Percentiles rank a stretch among this genome's conserved stretches.
Conservation (phyloP, 2,797 vertebrate genomes). For the Muraenolepis orangiensis region DNA sequence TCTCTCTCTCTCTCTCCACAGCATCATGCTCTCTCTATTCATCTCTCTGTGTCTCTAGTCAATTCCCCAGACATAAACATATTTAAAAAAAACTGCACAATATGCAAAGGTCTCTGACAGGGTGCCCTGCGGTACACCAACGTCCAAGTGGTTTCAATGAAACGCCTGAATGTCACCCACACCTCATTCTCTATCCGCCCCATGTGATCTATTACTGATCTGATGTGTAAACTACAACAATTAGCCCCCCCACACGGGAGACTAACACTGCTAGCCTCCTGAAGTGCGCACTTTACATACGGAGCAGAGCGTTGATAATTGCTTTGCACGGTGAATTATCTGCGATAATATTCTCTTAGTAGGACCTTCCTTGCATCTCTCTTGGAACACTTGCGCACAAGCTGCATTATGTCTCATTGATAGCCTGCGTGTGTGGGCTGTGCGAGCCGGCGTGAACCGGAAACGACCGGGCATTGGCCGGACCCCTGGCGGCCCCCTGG, state of each 20-base stretch:
- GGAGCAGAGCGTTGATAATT: slow-evolving; percentile 70
- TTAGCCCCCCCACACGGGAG: slow-evolving; percentile 61
- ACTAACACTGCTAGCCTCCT: slow-evolving; percentile 71
- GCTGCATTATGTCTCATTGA: slow-evolving; percentile 43
- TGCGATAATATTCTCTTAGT: slow-evolving; percentile 68
- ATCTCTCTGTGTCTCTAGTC: neutral
- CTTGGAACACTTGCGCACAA: slow-evolving; percentile 70
- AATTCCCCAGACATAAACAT: neutral
- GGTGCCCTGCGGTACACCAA: slow-evolving; percentile 37
- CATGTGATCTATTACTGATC: slow-evolving; percentile 64
- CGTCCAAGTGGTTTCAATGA: slow-evolving; percentile 62
- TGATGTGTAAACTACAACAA: slow-evolving; percentile 48
- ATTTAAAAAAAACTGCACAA: neutral
- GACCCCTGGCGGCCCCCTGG: no score
- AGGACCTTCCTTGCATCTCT: slow-evolving; percentile 59
- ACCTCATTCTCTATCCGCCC: slow-evolving; percentile 65
- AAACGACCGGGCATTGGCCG: neutral
- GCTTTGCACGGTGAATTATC: slow-evolving; percentile 72
- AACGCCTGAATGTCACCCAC: slow-evolving; percentile 58
- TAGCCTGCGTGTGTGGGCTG: neutral
- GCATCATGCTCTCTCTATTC: neutral
- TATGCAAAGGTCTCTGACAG: slow-evolving; percentile 46
- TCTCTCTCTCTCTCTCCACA: slow-evolving; percentile 25
- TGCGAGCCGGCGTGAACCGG: neutral
- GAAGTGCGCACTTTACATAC: slow-evolving; percentile 73